phyloP scores from a whole-genome alignment of 1,140 invertebrate genomes.

The Amyelois transitella region DNA sequence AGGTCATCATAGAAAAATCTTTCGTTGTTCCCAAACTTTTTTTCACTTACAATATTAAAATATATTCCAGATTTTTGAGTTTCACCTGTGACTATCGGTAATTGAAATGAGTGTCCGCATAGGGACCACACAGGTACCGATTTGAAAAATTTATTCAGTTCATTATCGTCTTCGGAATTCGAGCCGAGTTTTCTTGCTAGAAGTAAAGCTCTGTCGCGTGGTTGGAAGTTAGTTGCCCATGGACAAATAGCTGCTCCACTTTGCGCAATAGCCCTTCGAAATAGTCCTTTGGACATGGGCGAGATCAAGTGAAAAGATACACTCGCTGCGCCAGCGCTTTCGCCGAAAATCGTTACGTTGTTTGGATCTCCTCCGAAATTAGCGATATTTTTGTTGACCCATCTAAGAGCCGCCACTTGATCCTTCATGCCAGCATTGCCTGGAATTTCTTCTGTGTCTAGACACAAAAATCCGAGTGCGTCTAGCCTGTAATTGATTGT shows the following conservation, averaged over 20 bases:
- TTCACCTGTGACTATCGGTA: background rate
- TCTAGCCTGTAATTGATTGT: constrained; percentile 69
- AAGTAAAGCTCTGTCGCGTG: constrained; percentile 1
- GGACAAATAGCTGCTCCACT: constrained; percentile 1
- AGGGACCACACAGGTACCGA: background rate
- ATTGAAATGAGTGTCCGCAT: background rate
- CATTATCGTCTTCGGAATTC: background rate
- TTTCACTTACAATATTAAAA: constrained; percentile 4
- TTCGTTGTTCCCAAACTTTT: constrained; percentile 5
- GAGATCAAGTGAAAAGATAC: constrained; percentile 62
- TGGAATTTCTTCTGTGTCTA: constrained; percentile 74
- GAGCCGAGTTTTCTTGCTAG: constrained; percentile 1
- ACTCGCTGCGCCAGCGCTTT: constrained; percentile 74
- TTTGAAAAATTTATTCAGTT: constrained; percentile 8
- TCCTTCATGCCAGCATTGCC: constrained; percentile 82
- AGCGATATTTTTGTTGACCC: constrained; percentile 78
- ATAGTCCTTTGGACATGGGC: constrained; percentile 52
- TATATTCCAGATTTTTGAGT: background rate
- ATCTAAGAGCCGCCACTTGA: constrained; percentile 77
- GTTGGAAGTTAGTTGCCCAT: background rate
- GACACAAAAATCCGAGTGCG: constrained; percentile 67
- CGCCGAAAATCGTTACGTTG: constrained; percentile 76
- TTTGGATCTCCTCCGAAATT: constrained; percentile 79
- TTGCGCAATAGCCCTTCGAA: constrained; percentile 28
- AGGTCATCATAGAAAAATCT: constrained; percentile 3